Conservation (phyloP, 1,140 invertebrate species). For the Harlomillsia oculata region DNA sequence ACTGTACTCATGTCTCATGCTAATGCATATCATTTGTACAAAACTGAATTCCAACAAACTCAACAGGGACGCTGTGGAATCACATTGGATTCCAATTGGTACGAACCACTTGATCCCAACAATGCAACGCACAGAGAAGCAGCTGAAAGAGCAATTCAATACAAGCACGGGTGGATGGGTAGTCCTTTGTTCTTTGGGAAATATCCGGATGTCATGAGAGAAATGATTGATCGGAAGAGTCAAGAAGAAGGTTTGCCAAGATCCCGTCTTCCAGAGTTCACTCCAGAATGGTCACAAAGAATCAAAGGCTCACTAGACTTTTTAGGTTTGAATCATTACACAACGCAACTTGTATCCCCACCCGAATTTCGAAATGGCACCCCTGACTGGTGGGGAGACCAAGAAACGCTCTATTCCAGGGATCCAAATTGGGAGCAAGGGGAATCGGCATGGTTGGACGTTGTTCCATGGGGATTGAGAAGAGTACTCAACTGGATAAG, state of each 20-base stretch:
- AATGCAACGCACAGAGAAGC: conserved; percentile 14
- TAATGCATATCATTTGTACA: conserved; percentile 22
- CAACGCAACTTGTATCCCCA: conserved; percentile 10
- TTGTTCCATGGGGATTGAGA: conserved; percentile 36
- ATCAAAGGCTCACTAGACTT: conserved; percentile 42
- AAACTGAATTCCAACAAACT: conserved; percentile 11
- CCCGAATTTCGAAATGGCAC: conserved; percentile 1
- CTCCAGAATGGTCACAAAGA: conserved; percentile 38
- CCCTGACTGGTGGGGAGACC: conserved; percentile 5
- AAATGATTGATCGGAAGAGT: conserved; percentile 28
- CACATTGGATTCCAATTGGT: conserved; percentile 19
- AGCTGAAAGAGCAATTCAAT: conserved; percentile 16
- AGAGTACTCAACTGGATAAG: conserved; percentile 34
- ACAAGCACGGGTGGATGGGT: conserved; percentile 48
- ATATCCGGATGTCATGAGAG: conserved; percentile 39
- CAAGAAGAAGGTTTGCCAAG: conserved; percentile 21
- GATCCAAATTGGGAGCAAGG: conserved; percentile 8
- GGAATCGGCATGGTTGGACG: conserved; percentile 28
- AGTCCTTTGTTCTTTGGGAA: conserved; percentile 52
- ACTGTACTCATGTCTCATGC: conserved; percentile 25
- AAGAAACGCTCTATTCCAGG: not conserved
- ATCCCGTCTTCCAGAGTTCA: conserved; percentile 34
- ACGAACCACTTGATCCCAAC: conserved; percentile 3
- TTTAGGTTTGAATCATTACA: conserved; percentile 26
- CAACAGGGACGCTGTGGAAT: conserved; percentile 25